Base-by-base conservation (phyloP, 2,113 vertebrate species). In the Aplodontia rufa region DNA sequence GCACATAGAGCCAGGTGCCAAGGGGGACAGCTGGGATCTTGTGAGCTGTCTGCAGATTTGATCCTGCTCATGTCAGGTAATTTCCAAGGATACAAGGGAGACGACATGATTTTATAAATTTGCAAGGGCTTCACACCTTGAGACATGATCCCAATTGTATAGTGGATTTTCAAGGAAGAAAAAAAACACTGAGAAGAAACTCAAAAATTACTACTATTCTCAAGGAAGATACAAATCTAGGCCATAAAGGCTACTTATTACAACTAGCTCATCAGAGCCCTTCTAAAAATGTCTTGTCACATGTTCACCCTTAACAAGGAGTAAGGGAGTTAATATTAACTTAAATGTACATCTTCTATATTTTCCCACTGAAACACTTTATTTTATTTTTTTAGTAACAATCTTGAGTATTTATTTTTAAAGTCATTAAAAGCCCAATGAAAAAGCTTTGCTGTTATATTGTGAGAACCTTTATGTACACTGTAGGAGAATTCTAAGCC, bases 131-230 rank as follows among this genome's bases (percentile, higher is more conserved):
- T 98, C 97, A 97, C 97, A 98, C 96, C 98, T 96, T 94, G 98
- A 98, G 98, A 98, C 96, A 97, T 96, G 96, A 97, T 98, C 98
- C 97, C 98, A 97, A 90, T 97, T 98, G 97, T 95, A 98, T 79
- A 47, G 68, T 97, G 89, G 96, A 84, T 93, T 93, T 97, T 94
- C 62, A 95, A 97, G 96, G 96, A 97, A 97, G 87, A 96, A 97
- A 80, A 97, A 95, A 89, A 93, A 93, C 97, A 93, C 97, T 97
- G 97, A 97, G 97, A 98, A 98, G 97, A 97, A 98, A 97, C 96
- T 98, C 92, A 98, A 98, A 98, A 98, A 98, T 99, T 98, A 98
- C 97, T 97, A 94, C 97, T 98, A 97, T 98, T 98, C 98, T 98
- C 98, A 98, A 98, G 98, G 97, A 99, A 98, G 98, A 98, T 96